phyloP scores from a whole-genome alignment of 92 coral and sea anemone species.

The Actinostola sp. region DNA sequence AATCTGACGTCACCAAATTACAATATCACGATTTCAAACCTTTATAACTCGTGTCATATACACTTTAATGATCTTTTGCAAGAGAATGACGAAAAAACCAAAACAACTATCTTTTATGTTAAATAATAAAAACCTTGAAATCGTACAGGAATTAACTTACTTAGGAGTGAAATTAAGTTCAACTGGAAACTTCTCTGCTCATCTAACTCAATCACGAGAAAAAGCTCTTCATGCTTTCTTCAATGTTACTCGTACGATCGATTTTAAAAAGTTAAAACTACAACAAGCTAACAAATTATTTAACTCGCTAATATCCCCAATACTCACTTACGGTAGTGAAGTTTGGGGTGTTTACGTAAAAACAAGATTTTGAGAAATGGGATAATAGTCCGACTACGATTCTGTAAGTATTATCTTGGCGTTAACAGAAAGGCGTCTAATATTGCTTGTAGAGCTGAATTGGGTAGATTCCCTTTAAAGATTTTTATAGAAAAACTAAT shows the following conservation, averaged over 20 bases:
- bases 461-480: too few species aligned
- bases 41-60: too few species aligned
- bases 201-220: constrained; percentile 21
- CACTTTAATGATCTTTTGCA: constrained; percentile 17
- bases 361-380: constrained; percentile 24
- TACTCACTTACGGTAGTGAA: constrained; percentile 10
- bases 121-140: constrained; percentile 1
- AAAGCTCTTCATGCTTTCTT: constrained; percentile 17
- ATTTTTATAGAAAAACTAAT: too few species aligned
- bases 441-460: too few species aligned
- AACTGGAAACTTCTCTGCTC: constrained; percentile 20
- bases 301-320: constrained; percentile 10
- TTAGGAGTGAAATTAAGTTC: constrained; percentile 30
- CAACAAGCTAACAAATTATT: constrained; percentile 10
- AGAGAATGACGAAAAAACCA: background rate
- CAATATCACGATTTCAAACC: too few species aligned
- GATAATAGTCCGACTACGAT: constrained; percentile 18
- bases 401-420: too few species aligned
- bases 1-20: too few species aligned
- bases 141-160: constrained; percentile 30
- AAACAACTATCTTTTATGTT: background rate
- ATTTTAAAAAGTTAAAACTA: constrained; percentile 9
- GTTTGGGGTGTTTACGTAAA: constrained; percentile 25
- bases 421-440: too few species aligned
- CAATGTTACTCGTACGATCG: background rate